Evolutionary conservation across 2,113 vertebrate genomes (phyloP).

Genomic region (Corynorhinus townsendii): DNA sequence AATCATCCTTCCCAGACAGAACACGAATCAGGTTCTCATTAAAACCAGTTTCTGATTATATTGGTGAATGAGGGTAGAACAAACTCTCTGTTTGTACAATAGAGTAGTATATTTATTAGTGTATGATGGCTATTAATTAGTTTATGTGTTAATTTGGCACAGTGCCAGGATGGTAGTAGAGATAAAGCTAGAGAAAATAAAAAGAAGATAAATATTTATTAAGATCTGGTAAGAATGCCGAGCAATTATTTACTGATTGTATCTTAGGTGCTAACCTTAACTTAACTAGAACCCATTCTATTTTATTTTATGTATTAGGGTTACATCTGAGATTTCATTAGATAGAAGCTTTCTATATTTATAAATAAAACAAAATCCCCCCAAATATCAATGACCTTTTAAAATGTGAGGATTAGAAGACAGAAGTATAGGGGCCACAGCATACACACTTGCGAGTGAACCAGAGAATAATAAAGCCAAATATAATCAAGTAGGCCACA

Average conservation of each 20-base stretch:
- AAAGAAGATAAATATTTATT: neutral
- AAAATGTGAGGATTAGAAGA: neutral
- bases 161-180: neutral
- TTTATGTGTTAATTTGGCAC: neutral
- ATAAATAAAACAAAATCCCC: neutral
- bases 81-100: neutral
- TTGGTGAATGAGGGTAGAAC: neutral
- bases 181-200: neutral
- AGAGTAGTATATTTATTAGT: neutral
- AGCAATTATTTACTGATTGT: neutral
- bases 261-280: neutral
- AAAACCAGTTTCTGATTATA: neutral
- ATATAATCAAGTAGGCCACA: constrained; percentile 6
- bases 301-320: neutral
- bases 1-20: neutral
- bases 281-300: neutral
- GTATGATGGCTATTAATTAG: neutral
- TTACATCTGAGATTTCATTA: neutral
- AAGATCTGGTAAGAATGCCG: neutral
- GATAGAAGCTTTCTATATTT: neutral
- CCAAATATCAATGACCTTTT: neutral
- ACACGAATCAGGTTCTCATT: neutral
- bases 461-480: neutral
- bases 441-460: neutral
- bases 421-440: neutral